phyloP scores from a whole-genome alignment of 2,797 vertebrate genomes.

The Linurgus olivaceus region DNA sequence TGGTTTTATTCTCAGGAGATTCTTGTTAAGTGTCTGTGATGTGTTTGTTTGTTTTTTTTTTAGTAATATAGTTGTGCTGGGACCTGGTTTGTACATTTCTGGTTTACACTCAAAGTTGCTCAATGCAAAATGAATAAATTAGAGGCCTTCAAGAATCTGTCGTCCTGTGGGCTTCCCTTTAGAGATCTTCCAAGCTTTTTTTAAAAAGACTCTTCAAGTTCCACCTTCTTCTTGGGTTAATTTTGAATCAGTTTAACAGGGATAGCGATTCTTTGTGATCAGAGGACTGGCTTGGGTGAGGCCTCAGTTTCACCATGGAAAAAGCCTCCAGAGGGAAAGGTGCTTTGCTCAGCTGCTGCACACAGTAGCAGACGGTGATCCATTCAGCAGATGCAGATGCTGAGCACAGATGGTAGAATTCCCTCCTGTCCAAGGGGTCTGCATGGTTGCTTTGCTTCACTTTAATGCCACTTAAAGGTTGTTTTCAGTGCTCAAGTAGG shows the following conservation, averaged over 20 bases:
- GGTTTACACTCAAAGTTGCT: neutral
- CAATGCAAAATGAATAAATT: neutral
- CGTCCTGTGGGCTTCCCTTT: neutral
- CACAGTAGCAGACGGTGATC: neutral
- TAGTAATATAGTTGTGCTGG: neutral
- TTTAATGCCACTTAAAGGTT: neutral
- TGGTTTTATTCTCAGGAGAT: neutral
- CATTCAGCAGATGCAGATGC: neutral
- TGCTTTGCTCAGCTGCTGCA: neutral
- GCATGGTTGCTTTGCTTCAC: neutral
- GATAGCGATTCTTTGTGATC: neutral
- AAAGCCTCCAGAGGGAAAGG: neutral
- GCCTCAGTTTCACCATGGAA: neutral
- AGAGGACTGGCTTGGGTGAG: neutral
- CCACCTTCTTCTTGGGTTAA: neutral
- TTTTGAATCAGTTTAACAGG: neutral
- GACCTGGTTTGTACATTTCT: neutral
- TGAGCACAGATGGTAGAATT: neutral
- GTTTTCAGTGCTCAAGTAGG: neutral
- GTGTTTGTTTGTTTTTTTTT: neutral
- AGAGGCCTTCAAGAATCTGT: neutral
- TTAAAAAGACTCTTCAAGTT: neutral
- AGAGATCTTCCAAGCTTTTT: neutral
- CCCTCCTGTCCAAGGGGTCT: fast-evolving
- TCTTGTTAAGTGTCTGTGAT: neutral